Percentiles rank a stretch among this genome's conserved stretches.
phyloP scores from a whole-genome alignment of 2,888 invertebrate species.

The Euplagia quadripunctaria region DNA sequence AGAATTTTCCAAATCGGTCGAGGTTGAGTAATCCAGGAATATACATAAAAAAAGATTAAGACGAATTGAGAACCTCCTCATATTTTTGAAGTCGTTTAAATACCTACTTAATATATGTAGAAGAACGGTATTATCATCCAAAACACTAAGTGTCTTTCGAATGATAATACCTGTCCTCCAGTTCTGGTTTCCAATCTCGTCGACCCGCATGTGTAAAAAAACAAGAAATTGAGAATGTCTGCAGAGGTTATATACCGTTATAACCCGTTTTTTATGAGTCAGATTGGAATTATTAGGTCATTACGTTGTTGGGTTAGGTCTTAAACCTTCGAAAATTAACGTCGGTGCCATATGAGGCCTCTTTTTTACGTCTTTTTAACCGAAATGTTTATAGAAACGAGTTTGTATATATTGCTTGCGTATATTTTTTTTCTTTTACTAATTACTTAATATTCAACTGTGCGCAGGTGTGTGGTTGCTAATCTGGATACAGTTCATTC shows the following conservation, averaged over 20 bases:
- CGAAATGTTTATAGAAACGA: neutral
- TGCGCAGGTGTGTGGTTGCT: too few species aligned
- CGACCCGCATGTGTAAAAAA: neutral
- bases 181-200: constrained; percentile 8
- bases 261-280: constrained; percentile 47
- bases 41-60: too few species aligned
- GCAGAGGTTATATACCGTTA: constrained; percentile 45
- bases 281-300: constrained; percentile 36
- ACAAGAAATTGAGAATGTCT: constrained; percentile 25
- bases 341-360: neutral
- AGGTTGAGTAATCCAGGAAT: too few species aligned
- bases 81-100: too few species aligned
- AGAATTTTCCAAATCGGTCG: too few species aligned
- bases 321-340: constrained; percentile 7
- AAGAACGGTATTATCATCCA: neutral
- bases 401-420: neutral
- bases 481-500: too few species aligned
- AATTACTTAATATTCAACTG: too few species aligned
- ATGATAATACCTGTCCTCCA: too few species aligned
- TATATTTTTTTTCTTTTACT: neutral
- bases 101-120: neutral
- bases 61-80: too few species aligned
- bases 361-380: constrained; percentile 16
- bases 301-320: constrained; percentile 34
- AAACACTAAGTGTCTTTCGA: neutral